A percentile compares a stretch with the other conserved stretches of the same genome.
phyloP scores from a whole-genome alignment of 2,888 invertebrate genomes.

The Mystacides longicornis region DNA sequence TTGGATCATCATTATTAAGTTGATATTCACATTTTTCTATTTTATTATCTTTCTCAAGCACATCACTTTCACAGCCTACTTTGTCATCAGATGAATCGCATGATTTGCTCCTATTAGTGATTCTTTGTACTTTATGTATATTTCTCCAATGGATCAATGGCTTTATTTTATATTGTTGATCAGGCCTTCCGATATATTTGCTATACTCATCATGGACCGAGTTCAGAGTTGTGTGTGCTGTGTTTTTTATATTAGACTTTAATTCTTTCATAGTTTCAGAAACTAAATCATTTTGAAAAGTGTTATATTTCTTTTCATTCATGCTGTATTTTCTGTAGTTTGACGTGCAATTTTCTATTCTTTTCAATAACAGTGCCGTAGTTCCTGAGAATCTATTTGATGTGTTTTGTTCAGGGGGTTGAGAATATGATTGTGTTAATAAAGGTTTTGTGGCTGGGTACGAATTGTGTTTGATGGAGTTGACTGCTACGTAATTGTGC shows the following conservation, averaged over 20 bases:
- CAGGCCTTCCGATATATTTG: constrained; percentile 7
- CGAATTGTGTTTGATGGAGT: constrained; percentile 13
- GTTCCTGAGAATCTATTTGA: constrained; percentile 11
- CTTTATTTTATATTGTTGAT: constrained; percentile 12
- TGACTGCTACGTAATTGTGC: constrained; percentile 19
- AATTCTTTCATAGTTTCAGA: background rate
- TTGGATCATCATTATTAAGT: too few relatives aligned
- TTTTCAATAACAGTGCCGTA: constrained; percentile 12
- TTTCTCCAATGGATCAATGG: constrained; percentile 8
- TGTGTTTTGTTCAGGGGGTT: too few relatives aligned
- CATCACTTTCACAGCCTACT: background rate
- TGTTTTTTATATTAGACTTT: background rate
- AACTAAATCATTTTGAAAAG: background rate
- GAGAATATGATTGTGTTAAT: background rate
- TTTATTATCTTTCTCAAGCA: too few relatives aligned
- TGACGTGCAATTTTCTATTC: constrained; percentile 13
- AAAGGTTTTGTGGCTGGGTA: background rate
- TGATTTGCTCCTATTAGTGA: background rate
- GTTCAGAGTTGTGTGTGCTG: too few relatives aligned
- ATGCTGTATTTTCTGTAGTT: background rate
- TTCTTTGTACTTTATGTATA: background rate
- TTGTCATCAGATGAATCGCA: background rate
- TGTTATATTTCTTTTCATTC: background rate
- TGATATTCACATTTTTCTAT: too few relatives aligned
- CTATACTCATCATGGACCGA: constrained; percentile 4